Base-by-base conservation (phyloP, 2,113 vertebrate species). In the Diphyllodes magnificus region DNA sequence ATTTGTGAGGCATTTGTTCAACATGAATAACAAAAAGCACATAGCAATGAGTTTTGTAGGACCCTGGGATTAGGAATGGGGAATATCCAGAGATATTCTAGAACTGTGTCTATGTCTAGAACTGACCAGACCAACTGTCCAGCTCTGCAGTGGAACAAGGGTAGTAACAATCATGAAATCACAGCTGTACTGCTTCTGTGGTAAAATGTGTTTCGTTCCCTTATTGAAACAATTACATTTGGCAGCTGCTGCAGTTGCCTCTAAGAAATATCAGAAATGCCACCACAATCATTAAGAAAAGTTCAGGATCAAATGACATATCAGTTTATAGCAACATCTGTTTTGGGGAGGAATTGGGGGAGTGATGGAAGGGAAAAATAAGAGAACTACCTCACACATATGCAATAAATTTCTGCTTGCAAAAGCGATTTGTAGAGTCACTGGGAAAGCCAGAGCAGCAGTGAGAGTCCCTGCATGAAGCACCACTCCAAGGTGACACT, bases 181-280 rank as follows among this genome's bases (percentile, higher is more conserved):
- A 72, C 12, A 64, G 56, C 53, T 60, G 31, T 15, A 44, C 54
- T 27, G 10, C 11, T 53, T 80, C 20, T 50, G 31, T 23, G 11
- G 8, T 54, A 18, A 59, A 85, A 76, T 11, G 9, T 12, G 72
- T 86, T 87, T 54, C 24, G 37, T 27, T 77, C 66, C 75, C 61
- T 53, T 18, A 25, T 23, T 68, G 42, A 63, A 83, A 86, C 68
- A 51, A 79, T 90, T 88, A 51, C 2, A 1, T 11, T 37, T 51
- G 57, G 79, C 93, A 96, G 91, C 79, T 96, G 95, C 64, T 88
- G 57, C 68, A 11, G 16, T 64, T 90, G 61, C 90, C 90, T 86
- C 51, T 49, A 72, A 96, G 96, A 96, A 95, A 95, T 76, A 82
- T 25, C 49, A 90, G 82, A 96, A 96, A 97, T 88, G 71, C 60